A percentile compares a stretch with the other conserved stretches of the same genome.
Conservation (phyloP, 2,113 vertebrate species). For the Dipodomys merriami region DNA sequence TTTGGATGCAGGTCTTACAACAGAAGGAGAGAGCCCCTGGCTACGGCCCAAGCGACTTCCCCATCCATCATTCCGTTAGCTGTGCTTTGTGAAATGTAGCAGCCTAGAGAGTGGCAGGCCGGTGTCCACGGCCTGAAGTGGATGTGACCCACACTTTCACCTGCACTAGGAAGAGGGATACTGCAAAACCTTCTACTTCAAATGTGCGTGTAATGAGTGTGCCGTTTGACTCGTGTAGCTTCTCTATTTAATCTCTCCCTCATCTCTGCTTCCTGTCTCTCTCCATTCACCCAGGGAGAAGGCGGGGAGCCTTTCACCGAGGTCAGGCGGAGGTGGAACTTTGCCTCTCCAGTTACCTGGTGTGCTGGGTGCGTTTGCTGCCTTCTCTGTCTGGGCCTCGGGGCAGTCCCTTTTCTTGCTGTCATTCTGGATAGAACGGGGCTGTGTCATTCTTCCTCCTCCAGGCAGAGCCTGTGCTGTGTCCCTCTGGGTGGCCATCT, state of each 20-base stretch:
- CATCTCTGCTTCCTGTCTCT: accelerated
- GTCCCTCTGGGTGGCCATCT: neutral
- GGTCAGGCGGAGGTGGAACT: accelerated
- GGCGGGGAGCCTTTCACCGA: accelerated
- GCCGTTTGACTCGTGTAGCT: neutral
- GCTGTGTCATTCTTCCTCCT: neutral
- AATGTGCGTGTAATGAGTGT: neutral
- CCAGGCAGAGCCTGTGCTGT: accelerated
- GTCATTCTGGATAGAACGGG: neutral
- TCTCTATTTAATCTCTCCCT: no score
- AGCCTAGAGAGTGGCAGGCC: neutral
- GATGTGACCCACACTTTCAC: neutral
- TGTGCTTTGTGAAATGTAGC: conserved; percentile 3
- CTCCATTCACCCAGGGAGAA: neutral
- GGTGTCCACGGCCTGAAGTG: neutral
- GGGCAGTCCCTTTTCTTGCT: neutral
- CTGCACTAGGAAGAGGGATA: neutral
- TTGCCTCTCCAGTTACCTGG: accelerated
- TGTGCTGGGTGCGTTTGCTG: accelerated
- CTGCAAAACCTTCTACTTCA: neutral
- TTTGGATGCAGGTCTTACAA: conserved; percentile 78
- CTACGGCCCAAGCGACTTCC: conserved; percentile 67
- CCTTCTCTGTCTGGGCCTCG: neutral
- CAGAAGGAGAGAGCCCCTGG: conserved; percentile 79
- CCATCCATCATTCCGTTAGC: conserved; percentile 75